phyloP scores from a whole-genome alignment of 2,113 vertebrate species.

The Antechinus flavipes region DNA sequence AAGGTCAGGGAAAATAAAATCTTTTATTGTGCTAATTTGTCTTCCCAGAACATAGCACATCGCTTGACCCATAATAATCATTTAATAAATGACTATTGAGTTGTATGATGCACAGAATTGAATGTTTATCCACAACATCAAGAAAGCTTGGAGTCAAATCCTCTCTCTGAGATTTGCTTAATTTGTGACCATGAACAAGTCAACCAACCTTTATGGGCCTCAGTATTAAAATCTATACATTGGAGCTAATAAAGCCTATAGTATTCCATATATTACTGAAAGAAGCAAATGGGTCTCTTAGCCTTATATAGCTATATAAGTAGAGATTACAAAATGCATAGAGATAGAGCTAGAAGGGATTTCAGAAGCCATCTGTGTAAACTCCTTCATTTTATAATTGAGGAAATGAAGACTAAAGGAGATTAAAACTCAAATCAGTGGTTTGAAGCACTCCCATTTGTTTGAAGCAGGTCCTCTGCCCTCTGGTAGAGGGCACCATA shows the following conservation, averaged over 20 bases:
- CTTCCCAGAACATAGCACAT: neutral
- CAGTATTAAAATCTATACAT: neutral
- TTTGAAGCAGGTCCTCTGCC: neutral
- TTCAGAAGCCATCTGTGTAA: neutral
- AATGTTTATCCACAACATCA: neutral
- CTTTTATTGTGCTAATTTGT: neutral
- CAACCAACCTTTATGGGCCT: neutral
- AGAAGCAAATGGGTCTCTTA: neutral
- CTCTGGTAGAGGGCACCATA: neutral
- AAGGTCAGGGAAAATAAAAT: neutral
- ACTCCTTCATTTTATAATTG: neutral
- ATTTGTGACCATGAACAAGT: neutral
- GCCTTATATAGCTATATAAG: neutral
- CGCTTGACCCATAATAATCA: neutral
- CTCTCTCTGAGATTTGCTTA: neutral
- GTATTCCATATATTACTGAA: neutral
- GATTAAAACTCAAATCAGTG: neutral
- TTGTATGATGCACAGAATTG: neutral
- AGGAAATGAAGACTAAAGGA: neutral
- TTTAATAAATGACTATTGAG: neutral
- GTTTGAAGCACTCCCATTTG: no score
- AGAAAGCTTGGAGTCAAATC: neutral
- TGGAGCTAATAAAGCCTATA: neutral
- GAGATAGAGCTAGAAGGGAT: neutral
- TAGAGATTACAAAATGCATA: neutral